Conservation (phyloP, 2,113 vertebrate species). For the Ailuropoda melanoleuca region DNA sequence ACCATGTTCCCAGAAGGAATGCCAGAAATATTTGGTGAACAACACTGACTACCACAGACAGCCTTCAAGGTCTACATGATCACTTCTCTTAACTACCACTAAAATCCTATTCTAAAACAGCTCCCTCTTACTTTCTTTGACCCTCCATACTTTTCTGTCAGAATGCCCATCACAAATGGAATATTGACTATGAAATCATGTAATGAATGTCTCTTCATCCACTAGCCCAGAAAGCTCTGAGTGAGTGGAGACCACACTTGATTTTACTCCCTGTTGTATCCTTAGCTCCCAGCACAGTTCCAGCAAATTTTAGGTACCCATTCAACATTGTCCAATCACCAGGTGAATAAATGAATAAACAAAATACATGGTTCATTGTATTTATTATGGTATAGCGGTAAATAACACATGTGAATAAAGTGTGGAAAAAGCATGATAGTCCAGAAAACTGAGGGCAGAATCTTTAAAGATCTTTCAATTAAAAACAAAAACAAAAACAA, state of each 20-base stretch:
- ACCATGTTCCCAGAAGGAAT: neutral
- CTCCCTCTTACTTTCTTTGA: neutral
- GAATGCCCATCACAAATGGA: neutral
- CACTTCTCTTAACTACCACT: neutral
- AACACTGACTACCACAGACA: neutral
- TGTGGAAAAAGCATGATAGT: neutral
- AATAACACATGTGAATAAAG: neutral
- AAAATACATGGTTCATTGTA: neutral
- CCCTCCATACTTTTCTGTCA: neutral
- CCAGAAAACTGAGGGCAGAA: neutral
- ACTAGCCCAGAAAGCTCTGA: neutral
- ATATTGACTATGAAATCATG: neutral
- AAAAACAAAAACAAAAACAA: neutral
- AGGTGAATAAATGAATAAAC: neutral
- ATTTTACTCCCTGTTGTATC: neutral
- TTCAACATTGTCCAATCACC: neutral
- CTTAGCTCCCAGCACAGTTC: too few species aligned
- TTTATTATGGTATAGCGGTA: neutral
- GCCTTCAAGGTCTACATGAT: neutral
- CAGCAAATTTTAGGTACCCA: neutral
- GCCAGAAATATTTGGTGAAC: neutral
- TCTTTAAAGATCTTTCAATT: neutral
- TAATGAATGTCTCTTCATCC: neutral
- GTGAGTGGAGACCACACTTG: neutral
- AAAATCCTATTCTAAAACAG: neutral